A percentile compares a stretch with the other conserved stretches of the same genome.
These are phyloP conservation scores for Tyto alba DNA, from an alignment of 2,113 vertebrate genomes.

Conservation along the genomic window DNA sequence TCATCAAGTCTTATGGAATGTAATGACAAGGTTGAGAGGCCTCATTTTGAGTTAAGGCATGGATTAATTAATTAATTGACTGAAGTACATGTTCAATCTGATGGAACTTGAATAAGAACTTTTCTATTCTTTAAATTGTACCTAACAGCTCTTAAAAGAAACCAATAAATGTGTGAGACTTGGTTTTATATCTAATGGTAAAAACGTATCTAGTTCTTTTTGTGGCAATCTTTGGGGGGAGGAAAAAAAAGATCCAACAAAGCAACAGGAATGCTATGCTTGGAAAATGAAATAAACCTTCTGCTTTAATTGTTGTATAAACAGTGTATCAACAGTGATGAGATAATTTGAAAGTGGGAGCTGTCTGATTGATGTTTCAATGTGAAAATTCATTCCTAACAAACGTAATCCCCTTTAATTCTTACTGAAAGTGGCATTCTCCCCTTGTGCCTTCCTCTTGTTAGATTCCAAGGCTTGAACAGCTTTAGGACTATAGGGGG, in stretches of 20 bases:
- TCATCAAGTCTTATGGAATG: neutral
- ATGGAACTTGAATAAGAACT: neutral
- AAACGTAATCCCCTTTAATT: neutral
- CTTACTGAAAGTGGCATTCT: neutral
- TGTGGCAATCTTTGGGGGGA: neutral
- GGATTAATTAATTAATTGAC: neutral
- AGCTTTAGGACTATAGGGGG: neutral
- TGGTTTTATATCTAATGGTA: neutral
- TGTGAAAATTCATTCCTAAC: neutral
- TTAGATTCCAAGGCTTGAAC: neutral
- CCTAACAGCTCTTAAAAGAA: neutral
- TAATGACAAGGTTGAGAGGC: neutral
- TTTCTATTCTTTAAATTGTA: neutral
- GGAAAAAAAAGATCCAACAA: neutral
- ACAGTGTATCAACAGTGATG: neutral
- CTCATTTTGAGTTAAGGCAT: neutral
- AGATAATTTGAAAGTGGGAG: neutral
- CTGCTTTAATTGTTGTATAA: neutral
- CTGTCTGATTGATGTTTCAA: neutral
- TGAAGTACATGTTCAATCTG: neutral
- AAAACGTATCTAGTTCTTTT: neutral
- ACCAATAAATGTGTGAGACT: neutral
- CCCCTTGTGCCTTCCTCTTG: neutral
- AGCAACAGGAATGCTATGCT: neutral
- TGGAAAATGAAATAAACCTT: neutral